A percentile compares a stretch with the other conserved stretches of the same genome.
Conservation (phyloP, 2,888 invertebrate species). For the Hyposoter dolosus region DNA sequence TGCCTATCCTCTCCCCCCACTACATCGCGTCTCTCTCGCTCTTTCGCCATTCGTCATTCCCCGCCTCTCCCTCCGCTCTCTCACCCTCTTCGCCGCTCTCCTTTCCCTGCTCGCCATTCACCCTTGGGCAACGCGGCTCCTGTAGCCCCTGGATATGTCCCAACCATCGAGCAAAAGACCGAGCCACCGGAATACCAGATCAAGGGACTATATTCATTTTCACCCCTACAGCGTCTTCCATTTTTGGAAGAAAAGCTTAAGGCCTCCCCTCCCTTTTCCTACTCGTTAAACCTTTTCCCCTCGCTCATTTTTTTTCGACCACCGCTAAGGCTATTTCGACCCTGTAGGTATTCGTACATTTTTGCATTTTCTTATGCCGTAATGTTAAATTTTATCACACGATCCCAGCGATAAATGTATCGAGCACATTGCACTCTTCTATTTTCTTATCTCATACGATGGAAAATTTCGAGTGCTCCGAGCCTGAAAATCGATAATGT, state of each 20-base stretch:
- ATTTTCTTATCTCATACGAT: background rate
- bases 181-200: background rate
- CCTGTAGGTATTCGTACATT: background rate
- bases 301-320: background rate
- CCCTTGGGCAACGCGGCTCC: conserved; percentile 23
- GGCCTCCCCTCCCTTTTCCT: background rate
- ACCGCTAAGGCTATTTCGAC: conserved; percentile 1
- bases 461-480: background rate
- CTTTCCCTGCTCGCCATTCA: conserved; percentile 15
- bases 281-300: background rate
- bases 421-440: background rate
- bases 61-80: conserved; percentile 66
- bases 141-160: conserved; percentile 20
- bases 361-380: background rate
- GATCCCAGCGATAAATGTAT: background rate
- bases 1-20: conserved; percentile 63
- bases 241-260: conserved; percentile 21
- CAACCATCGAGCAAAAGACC: background rate
- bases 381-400: background rate
- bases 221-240: conserved; percentile 21
- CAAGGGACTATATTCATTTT: conserved; percentile 27
- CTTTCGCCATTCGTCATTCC: conserved; percentile 70
- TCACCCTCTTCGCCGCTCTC: conserved; percentile 9
- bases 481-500: background rate
- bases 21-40: conserved; percentile 56